Conservation (phyloP, 2,113 vertebrate genomes). For the Grantiella picta region DNA sequence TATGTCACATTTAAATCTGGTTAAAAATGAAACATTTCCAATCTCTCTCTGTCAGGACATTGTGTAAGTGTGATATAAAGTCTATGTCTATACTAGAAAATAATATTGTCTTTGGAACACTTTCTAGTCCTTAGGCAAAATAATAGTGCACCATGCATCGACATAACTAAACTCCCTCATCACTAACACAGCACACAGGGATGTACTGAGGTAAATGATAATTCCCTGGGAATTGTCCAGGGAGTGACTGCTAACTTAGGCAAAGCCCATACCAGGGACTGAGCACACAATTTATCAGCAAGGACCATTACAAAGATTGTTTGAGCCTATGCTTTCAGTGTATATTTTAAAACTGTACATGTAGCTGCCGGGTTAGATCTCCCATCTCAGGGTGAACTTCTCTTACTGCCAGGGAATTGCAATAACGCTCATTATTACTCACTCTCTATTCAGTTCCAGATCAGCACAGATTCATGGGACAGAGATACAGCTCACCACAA, state of each 20-base stretch:
- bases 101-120: not conserved
- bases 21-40: not conserved
- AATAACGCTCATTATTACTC: not conserved
- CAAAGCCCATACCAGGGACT: not conserved
- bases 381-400: not conserved
- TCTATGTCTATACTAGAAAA: not conserved
- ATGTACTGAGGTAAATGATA: not conserved
- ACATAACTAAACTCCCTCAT: not conserved
- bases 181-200: not conserved
- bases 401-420: not conserved
- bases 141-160: not conserved
- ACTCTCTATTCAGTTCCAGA: not conserved
- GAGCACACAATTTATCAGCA: not conserved
- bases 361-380: not conserved
- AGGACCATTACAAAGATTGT: not conserved
- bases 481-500: not conserved
- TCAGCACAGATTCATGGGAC: not conserved
- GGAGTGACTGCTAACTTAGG: not conserved
- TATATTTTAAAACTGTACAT: not conserved
- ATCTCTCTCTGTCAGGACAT: not conserved
- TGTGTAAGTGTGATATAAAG: not conserved
- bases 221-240: not conserved
- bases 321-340: not conserved
- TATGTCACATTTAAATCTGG: not conserved
- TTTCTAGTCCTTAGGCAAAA: not conserved